Evolutionary conservation across 2,113 vertebrate genomes (phyloP).

Genomic region (Syngnathus floridae): DNA sequence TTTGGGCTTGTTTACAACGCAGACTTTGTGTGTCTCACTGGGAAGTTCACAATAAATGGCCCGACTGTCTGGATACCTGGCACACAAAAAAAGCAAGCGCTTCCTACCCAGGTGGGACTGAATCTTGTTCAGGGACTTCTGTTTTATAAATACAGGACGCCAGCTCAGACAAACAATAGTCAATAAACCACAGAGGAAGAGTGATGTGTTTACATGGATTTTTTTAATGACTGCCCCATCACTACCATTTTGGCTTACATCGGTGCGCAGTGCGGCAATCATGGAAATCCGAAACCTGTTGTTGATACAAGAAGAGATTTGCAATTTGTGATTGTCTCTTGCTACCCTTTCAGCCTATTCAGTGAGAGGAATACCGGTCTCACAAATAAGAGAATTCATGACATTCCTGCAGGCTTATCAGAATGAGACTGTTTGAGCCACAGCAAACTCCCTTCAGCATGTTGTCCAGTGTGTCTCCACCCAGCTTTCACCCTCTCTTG

Average conservation of each 20-base stretch:
- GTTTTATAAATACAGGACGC: conserved; percentile 65
- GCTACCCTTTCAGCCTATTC: not conserved
- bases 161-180: conserved; percentile 64
- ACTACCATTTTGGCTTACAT: conserved; percentile 43
- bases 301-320: conserved; percentile 22
- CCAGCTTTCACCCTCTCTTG: conserved; percentile 20
- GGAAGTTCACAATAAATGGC: conserved; percentile 55
- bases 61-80: conserved; percentile 55
- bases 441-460: conserved; percentile 38
- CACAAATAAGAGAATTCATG: conserved; percentile 53
- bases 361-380: conserved; percentile 25
- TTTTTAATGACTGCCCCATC: conserved; percentile 55
- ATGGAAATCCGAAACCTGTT: conserved; percentile 39
- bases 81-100: conserved; percentile 44
- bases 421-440: conserved; percentile 51
- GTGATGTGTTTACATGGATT: conserved; percentile 54
- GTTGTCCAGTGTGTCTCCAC: conserved; percentile 40
- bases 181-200: conserved; percentile 69
- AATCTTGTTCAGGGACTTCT: conserved; percentile 67
- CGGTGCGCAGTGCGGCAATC: conserved; percentile 23
- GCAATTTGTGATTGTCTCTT: conserved; percentile 29
- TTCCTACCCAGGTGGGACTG: conserved; percentile 69
- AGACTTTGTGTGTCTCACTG: conserved; percentile 43
- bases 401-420: conserved; percentile 63
- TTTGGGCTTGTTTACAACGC: conserved; percentile 47